Conservation (phyloP, 2,888 invertebrate species). For the Lochmaea capreae region DNA sequence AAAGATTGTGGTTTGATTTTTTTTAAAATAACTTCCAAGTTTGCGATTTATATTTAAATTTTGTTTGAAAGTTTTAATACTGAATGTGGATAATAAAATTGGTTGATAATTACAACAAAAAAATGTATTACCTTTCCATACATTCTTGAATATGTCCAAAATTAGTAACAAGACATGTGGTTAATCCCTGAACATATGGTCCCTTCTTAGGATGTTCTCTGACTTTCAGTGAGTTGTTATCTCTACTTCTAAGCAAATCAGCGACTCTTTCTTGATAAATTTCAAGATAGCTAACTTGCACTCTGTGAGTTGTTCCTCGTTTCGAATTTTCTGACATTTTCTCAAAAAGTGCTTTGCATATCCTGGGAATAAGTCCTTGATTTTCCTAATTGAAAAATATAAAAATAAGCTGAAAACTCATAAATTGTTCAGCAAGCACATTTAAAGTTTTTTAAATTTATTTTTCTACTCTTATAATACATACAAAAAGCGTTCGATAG, state of each 20-base stretch:
- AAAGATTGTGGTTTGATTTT: too few species aligned
- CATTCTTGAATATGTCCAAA: conserved; percentile 86
- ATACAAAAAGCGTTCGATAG: too few species aligned
- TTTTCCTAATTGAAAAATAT: conserved; percentile 69
- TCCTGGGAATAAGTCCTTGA: conserved; percentile 87
- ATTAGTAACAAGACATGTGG: conserved; percentile 86
- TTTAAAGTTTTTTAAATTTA: too few species aligned
- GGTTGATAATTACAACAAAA: too few species aligned
- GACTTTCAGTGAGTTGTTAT: conserved; percentile 69
- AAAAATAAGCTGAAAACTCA: not conserved
- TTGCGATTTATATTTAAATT: too few species aligned
- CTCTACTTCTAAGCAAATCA: conserved; percentile 72
- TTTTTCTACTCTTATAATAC: too few species aligned
- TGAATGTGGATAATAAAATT: too few species aligned
- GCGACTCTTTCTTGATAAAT: conserved; percentile 77
- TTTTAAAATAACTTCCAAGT: too few species aligned
- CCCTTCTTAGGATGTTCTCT: conserved; percentile 82
- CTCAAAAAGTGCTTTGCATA: conserved; percentile 85
- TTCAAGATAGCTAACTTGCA: conserved; percentile 80
- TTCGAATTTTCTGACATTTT: conserved; percentile 85
- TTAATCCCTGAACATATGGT: conserved; percentile 87
- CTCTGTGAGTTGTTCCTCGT: conserved; percentile 84
- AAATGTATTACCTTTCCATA: conserved; percentile 58
- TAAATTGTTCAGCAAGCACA: too few species aligned
- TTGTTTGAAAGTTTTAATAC: too few species aligned